These are phyloP conservation scores for Drosophila mimetica DNA, from an alignment of 2,888 invertebrate species.

Conservation along the genomic window DNA sequence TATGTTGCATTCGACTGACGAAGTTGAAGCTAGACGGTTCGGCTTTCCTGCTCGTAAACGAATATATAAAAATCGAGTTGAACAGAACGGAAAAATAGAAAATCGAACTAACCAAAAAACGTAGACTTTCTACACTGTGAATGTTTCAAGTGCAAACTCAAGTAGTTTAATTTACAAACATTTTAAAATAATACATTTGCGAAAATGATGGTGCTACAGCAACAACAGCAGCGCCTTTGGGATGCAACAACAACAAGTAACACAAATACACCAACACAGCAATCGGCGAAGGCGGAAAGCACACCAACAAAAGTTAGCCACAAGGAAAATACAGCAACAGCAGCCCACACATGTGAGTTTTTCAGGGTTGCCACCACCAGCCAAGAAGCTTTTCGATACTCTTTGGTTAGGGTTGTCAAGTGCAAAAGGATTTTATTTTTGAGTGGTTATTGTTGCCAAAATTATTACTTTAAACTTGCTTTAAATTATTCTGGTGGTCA, in stretches of 20 bases:
- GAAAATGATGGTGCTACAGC: constrained; percentile 79
- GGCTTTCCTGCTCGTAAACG: constrained; percentile 5
- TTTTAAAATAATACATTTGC: constrained; percentile 1
- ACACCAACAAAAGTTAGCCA: constrained; percentile 22
- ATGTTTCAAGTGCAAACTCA: constrained; percentile 18
- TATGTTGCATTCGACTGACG: constrained; percentile 70
- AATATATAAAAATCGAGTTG: constrained; percentile 1
- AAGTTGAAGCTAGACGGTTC: constrained; percentile 62
- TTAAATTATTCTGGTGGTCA: too few species aligned
- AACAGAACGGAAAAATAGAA: constrained; percentile 1
- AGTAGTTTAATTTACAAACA: constrained; percentile 1
- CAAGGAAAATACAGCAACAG: constrained; percentile 31
- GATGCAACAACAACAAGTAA: constrained; percentile 46
- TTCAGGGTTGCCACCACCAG: constrained; percentile 9
- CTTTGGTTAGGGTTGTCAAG: constrained; percentile 1
- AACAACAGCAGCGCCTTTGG: constrained; percentile 78
- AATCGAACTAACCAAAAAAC: background rate
- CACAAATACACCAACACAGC: constrained; percentile 30
- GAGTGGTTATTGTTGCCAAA: background rate
- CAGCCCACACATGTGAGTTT: constrained; percentile 54
- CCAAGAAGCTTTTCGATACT: background rate
- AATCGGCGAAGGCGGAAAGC: constrained; percentile 29
- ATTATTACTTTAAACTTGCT: too few species aligned
- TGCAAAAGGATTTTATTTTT: background rate
- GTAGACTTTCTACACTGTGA: constrained; percentile 5